Evolutionary conservation across 1,140 invertebrate genomes (phyloP), one percentile per base, ranked within the genome.

Genomic region (Drosophila nebulosa): DNA sequence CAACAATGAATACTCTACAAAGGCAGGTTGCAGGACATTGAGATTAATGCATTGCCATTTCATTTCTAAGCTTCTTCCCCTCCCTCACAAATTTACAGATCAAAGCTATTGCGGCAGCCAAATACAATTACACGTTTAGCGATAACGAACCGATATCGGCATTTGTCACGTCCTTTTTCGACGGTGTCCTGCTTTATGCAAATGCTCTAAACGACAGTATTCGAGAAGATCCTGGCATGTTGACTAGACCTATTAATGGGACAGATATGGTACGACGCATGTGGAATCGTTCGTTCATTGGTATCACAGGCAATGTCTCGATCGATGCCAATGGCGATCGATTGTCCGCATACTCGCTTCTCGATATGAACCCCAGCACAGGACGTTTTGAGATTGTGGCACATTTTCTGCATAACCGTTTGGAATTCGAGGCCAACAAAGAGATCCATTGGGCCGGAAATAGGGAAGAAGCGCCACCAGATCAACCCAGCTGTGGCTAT

Each of bases 161-260:
- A 16, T 98, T 98, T 86, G 97, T 99, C 12, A 97, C 97, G 2
- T 97, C 98, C 0, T 98, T 99, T 91, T 98, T 99, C 89, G 98
- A 99, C 88, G 96, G 96, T 0, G 97, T 99, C 9, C 92, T 99
- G 0, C 93, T 99, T 9, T 99, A 99, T 91, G 96, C 97, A 0
- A 93, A 97, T 14, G 97, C 97, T 0, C 92, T 99, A 0, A 98
- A 98, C 80, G 95, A 97, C 67, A 97, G 96, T 7, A 92, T 98
- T 6, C 92, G 92, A 0, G 93, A 94, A n/a, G 93, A 94, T 63
- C 94, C 95, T 1, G 89, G 92, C 0, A 93, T 95, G 75, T 69
- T 93, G 16, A 91, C 92, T 3, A 92, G 92, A 0, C 91, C 92
- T 10, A 72, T 94, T 35, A 93, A 93, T 73, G 94, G 94, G 9